Conservation (phyloP, 2,797 vertebrate species). For the Cirrhinus mrigala region DNA sequence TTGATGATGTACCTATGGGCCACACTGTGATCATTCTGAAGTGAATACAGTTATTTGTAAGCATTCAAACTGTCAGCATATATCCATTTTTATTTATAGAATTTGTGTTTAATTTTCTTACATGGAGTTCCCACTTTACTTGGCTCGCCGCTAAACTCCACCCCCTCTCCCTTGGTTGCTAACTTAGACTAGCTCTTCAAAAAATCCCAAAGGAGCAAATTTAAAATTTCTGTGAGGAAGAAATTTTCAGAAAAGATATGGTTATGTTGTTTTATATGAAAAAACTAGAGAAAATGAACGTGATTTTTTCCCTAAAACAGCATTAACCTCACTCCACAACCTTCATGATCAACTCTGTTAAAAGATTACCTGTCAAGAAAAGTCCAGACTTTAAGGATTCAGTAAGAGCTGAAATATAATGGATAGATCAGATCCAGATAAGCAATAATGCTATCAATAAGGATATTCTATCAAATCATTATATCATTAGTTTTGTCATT, state of each 20-base stretch:
- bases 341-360: not conserved
- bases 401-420: not conserved
- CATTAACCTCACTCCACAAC: too few relatives aligned
- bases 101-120: not conserved
- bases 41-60: not conserved
- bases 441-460: not conserved
- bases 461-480: not conserved
- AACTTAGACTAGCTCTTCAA: not conserved
- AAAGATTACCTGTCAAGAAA: not conserved
- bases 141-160: not conserved
- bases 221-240: not conserved
- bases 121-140: not conserved
- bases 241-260: not conserved
- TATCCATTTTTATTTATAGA: slow-evolving; percentile 3
- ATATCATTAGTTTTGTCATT: too few relatives aligned
- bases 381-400: not conserved
- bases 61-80: not conserved
- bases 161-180: not conserved
- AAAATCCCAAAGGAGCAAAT: not conserved
- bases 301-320: too few relatives aligned
- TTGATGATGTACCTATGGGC: not conserved
- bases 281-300: too few relatives aligned
- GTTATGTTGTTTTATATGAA: too few relatives aligned
- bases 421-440: not conserved
- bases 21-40: not conserved